A percentile compares a stretch with the other conserved stretches of the same genome.
Evolutionary conservation across 2,113 vertebrate genomes (phyloP).

Genomic region (Brachirus orientalis): DNA sequence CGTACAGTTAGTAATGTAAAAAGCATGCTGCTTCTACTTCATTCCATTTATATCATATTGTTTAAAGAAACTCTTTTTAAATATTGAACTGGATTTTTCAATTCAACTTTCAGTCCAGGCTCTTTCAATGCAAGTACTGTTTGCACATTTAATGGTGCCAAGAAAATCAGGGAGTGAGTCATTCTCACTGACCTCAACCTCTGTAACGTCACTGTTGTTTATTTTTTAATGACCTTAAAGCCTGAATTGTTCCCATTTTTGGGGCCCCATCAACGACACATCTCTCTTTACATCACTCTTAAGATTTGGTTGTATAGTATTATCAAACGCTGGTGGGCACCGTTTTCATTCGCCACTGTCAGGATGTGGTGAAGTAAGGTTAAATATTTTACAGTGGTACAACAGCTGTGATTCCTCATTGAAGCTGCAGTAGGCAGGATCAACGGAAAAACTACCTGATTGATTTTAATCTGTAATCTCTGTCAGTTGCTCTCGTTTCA

Average conservation of each 20-base stretch:
- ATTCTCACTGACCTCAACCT: constrained; percentile 6
- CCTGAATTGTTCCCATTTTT: constrained; percentile 2
- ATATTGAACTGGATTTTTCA: constrained; percentile 21
- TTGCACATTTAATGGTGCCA: constrained; percentile 58
- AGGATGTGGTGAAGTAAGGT: neutral
- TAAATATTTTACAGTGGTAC: neutral
- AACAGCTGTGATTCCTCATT: neutral
- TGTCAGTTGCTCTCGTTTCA: no score
- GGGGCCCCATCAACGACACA: constrained; percentile 8
- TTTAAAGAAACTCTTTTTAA: constrained; percentile 30
- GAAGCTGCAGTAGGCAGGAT: no score
- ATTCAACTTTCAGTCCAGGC: constrained; percentile 28
- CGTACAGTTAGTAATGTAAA: constrained; percentile 1
- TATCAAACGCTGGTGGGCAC: neutral
- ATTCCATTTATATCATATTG: constrained; percentile 62
- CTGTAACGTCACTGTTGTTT: constrained; percentile 5
- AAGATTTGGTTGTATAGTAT: constrained; percentile 4
- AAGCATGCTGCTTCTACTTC: constrained; percentile 42
- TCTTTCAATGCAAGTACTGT: constrained; percentile 45
- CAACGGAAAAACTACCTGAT: no score
- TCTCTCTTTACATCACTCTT: neutral
- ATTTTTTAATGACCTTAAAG: neutral
- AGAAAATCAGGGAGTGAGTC: constrained; percentile 27
- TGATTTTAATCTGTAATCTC: no score
- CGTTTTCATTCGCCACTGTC: neutral